Evolutionary conservation across 2,797 vertebrate genomes (phyloP).

Genomic region (Peromyscus aztecus): DNA sequence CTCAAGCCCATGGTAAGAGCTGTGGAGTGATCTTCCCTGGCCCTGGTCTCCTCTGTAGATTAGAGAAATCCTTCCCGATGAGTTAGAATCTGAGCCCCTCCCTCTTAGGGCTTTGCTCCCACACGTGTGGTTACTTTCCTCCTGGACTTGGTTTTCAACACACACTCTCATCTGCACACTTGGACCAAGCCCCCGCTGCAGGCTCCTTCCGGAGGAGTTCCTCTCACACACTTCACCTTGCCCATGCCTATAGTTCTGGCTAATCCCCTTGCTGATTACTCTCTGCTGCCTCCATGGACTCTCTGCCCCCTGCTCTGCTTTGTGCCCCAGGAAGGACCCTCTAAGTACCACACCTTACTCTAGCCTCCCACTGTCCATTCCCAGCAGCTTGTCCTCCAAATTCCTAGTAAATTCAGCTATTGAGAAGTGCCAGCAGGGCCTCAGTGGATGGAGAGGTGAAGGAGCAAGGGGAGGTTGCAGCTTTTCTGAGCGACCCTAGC

Average conservation of each 20-base stretch:
- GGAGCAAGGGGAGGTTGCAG: not conserved
- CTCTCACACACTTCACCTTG: not conserved
- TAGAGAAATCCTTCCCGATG: not conserved
- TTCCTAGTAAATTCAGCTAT: not conserved
- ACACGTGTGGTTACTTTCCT: not conserved
- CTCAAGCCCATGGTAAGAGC: not conserved
- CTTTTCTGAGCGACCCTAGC: not conserved
- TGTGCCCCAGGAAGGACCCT: not conserved
- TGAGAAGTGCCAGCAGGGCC: not conserved
- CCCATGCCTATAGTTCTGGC: not conserved
- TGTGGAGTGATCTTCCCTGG: not conserved
- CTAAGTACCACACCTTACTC: not conserved
- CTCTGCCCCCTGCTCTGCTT: not conserved
- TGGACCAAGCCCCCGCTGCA: not conserved
- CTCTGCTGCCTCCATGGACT: not conserved
- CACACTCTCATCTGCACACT: not conserved
- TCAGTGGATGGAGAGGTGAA: not conserved
- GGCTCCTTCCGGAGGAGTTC: not conserved
- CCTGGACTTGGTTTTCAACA: not conserved
- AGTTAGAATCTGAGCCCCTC: not conserved
- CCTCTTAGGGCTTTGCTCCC: not conserved
- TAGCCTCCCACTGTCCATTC: too few relatives aligned
- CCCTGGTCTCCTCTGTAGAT: not conserved
- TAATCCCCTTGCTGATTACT: not conserved
- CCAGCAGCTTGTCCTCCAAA: not conserved